Evolutionary conservation across 1,140 invertebrate species (phyloP).

Genomic region (Drosophila novamexicana): DNA sequence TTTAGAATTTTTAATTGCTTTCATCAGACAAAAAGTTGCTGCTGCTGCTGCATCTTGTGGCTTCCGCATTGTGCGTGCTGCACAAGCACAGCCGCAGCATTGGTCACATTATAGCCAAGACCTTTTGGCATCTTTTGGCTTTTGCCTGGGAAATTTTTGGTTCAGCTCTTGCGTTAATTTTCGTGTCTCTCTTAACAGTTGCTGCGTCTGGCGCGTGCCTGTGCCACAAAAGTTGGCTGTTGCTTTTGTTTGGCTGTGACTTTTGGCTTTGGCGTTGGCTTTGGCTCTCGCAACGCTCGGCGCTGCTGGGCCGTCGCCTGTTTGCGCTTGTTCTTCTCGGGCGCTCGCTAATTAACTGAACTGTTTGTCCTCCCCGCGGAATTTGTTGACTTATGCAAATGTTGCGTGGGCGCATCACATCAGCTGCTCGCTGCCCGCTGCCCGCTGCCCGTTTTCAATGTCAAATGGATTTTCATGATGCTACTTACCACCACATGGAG

Average conservation of each 20-base stretch:
- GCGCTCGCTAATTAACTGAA: conserved; percentile 58
- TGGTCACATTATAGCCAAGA: conserved; percentile 34
- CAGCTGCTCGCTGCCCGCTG: neutral
- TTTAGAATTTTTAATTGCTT: conserved; percentile 81
- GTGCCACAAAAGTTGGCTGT: conserved; percentile 15
- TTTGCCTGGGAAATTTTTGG: conserved; percentile 26
- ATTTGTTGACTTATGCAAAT: conserved; percentile 54
- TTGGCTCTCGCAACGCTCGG: conserved; percentile 1
- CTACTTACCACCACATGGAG: conserved; percentile 84
- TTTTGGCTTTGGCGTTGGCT: conserved; percentile 14
- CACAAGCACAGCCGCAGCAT: conserved; percentile 22
- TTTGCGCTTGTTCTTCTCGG: conserved; percentile 63
- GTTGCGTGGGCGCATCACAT: conserved; percentile 46
- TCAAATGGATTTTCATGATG: conserved; percentile 29
- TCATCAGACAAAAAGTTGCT: conserved; percentile 39
- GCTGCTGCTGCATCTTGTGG: conserved; percentile 55
- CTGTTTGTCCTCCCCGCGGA: conserved; percentile 21
- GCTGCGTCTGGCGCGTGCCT: conserved; percentile 55
- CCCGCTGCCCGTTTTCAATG: no score
- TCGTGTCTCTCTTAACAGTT: conserved; percentile 51
- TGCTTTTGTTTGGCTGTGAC: conserved; percentile 21
- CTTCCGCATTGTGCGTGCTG: conserved; percentile 74
- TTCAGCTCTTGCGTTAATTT: conserved; percentile 44
- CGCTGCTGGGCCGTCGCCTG: conserved; percentile 17
- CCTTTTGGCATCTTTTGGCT: conserved; percentile 47